Base-by-base conservation (phyloP, 2,797 vertebrate species). In the Characodon lateralis region DNA sequence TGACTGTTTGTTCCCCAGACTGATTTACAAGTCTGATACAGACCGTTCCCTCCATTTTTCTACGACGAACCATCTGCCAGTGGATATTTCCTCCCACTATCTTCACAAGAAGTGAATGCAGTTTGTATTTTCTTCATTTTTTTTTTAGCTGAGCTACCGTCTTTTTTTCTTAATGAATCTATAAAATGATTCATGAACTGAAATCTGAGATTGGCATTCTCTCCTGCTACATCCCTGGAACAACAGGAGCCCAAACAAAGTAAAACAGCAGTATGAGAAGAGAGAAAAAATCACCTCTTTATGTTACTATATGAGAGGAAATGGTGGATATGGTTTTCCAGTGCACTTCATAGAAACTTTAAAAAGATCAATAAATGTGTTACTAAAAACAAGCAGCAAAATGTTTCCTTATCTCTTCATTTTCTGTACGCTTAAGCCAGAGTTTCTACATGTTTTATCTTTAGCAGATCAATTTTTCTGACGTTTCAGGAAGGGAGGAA, bases 11-110 rank as follows among this genome's bases (percentile, higher is more conserved):
- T 90, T 41, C 78, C 76, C 85, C 82, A 26, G 16, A 71, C 81
- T 94, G 93, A 95, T 95, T 95, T 95, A 95, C 91, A 83, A 9
- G 88, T 66, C 56, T 39, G 50, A 90, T 93, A 92, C 87, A 78
- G 82, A 87, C 79, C 72, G 65, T 81, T 87, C 72, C 61, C 65
- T 82, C 50, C 50, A 86, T 85, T 84, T 68, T 59, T 78, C 78
- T 43, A 24, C 10, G 28, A 26, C 26, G 48, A 78, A 84, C 91
- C 92, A 92, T 94, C 93, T 94, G 94, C 89, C 83, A 74, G 78
- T 50, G 16, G 16, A 55, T 43, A 59, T n/a, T 2, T 4, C 53
- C 20, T 63, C 18, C 22, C 18, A 41, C 26, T 13, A 22, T 50
- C 73, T 53, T 39, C 9, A 26, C 22, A 5, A 63, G 3, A 14